Base-by-base conservation (phyloP, 2,888 invertebrate species). In the Beris chalybata region DNA sequence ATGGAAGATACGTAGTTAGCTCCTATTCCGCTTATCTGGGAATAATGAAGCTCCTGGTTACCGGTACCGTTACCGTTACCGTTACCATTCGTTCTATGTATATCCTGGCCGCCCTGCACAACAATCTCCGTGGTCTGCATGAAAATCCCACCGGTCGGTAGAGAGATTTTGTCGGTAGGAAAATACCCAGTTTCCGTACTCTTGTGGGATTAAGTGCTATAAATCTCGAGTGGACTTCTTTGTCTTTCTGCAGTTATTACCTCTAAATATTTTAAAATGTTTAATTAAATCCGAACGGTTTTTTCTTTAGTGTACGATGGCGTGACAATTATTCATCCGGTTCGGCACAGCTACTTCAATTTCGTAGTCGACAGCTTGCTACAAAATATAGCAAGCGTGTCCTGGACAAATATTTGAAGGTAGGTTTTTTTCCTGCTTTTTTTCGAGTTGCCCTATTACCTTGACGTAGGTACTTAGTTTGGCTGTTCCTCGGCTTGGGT, bases 241-340 rank as follows among this genome's bases (percentile, higher is more conserved):
- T 61, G 50, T 50, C 61, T 61, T 61, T 38, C 52, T 38, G 22
- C 38, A 38, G 31, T 52, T 61, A 59, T 47, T 31, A 61, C 50
- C 52, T 30, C 38, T 30, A 38, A 43, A 61, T 52, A 52, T 61
- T 61, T 59, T 50, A 61, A 61, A 61, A 61, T 61, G 52, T 61
- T 61, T 61, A 61, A 61, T 61, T 61, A 61, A 61, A 61, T 50
- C 50, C 52, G 52, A 32, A 50, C 38, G 38, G 32, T 38, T 38
- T 38, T 38, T 38, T 38, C 9, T 38, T 38, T 38, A 38, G 38
- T 52, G 43, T 50, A 22, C 32, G 22, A 52, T 61, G 61, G 61
- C 61, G 61, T 61, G 61, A 61, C 61, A 61, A 61, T 52, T 50
- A 38, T 61, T 61, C 61, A 61, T 61, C 50, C 30, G 13, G 48